phyloP scores from a whole-genome alignment of 2,797 vertebrate species.

The Pangasius mekongensis region DNA sequence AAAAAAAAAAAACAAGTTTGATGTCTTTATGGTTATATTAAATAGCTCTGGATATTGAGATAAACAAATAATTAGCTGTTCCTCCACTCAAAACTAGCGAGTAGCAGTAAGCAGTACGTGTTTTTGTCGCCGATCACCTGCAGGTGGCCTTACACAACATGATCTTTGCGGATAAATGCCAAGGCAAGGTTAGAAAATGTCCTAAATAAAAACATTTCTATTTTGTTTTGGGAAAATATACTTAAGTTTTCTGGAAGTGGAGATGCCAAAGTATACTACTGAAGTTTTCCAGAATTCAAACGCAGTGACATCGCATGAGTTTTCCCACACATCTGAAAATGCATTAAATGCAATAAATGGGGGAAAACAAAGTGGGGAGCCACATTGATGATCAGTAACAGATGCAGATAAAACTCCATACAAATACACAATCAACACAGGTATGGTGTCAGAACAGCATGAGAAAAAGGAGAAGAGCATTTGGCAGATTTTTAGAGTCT shows the following conservation, averaged over 20 bases:
- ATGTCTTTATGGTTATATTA: not conserved
- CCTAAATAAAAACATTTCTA: not conserved
- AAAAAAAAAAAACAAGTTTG: not conserved
- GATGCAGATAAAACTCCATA: not conserved
- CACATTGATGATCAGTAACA: not conserved
- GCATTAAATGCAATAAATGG: not conserved
- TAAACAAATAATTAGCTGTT: not conserved
- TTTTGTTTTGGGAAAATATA: not conserved
- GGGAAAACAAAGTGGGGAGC: not conserved
- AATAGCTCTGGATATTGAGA: not conserved
- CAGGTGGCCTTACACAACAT: not conserved
- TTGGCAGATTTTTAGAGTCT: not conserved
- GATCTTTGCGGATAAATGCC: not conserved
- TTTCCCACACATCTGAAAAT: not conserved
- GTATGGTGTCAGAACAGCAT: not conserved
- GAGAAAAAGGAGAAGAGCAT: not conserved
- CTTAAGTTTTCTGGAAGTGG: not conserved
- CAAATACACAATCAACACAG: not conserved
- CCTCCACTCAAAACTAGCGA: not conserved
- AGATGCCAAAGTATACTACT: not conserved
- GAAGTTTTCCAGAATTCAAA: not conserved
- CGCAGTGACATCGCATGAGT: not conserved
- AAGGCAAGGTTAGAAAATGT: not conserved
- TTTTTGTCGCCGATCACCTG: not conserved
- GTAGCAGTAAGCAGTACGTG: not conserved